phyloP scores from a whole-genome alignment of 2,113 vertebrate species.

The Andinoacara biseriatus region DNA sequence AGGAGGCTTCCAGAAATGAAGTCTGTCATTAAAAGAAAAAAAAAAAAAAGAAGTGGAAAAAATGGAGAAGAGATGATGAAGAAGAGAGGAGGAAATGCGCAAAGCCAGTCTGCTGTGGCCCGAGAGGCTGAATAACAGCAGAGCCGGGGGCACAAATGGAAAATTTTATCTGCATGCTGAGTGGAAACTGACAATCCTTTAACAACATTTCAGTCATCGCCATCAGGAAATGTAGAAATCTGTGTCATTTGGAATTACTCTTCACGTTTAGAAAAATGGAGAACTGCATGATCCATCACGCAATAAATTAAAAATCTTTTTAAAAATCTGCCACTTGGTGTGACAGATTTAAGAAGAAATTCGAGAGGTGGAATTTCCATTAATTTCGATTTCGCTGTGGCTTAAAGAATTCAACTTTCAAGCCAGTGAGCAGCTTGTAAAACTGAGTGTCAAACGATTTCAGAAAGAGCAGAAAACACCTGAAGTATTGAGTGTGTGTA shows the following conservation, averaged over 20 bases:
- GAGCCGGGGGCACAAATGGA: slow-evolving; percentile 40
- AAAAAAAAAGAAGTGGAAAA: neutral
- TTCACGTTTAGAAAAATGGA: slow-evolving; percentile 22
- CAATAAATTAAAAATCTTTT: slow-evolving; percentile 2
- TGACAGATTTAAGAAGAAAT: slow-evolving; percentile 10
- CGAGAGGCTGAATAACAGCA: slow-evolving; percentile 15
- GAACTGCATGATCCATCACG: slow-evolving; percentile 4
- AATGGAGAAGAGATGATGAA: neutral
- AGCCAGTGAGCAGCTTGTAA: neutral
- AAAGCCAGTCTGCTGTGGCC: slow-evolving; percentile 17
- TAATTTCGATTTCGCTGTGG: neutral
- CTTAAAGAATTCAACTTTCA: slow-evolving; percentile 1
- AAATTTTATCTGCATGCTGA: slow-evolving; percentile 46
- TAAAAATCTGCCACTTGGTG: neutral
- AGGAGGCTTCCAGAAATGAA: slow-evolving; percentile 40
- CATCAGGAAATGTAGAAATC: slow-evolving; percentile 24
- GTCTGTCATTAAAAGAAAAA: slow-evolving; percentile 19
- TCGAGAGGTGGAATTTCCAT: slow-evolving; percentile 9
- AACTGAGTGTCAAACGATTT: neutral
- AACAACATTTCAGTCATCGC: slow-evolving; percentile 41
- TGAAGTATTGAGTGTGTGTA: neutral
- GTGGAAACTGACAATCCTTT: slow-evolving; percentile 31
- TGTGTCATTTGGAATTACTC: slow-evolving; percentile 28
- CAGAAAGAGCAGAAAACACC: neutral
- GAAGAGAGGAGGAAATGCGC: slow-evolving; percentile 2